Conservation (phyloP, 35 echinoderm and acorn worm genomes). For the Chiridota heheva region DNA sequence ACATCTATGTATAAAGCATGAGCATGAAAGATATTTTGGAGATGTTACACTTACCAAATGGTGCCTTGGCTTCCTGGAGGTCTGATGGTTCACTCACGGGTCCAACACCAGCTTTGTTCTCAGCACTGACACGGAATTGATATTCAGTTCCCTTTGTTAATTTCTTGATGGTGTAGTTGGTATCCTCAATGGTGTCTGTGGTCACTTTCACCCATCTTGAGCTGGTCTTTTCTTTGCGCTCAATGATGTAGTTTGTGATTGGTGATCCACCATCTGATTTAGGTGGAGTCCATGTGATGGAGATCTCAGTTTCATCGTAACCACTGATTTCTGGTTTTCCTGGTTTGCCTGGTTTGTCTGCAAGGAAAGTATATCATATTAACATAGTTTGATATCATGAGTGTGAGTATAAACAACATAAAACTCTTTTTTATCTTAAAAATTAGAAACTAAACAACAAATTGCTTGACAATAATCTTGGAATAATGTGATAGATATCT, state of each 20-base stretch:
- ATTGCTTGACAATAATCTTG: no score
- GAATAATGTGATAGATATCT: no score
- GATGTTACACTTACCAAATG: constrained; percentile 72
- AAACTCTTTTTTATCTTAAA: constrained; percentile 63
- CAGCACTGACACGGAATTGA: constrained; percentile 63
- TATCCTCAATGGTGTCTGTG: constrained; percentile 37
- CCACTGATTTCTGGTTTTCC: constrained; percentile 56
- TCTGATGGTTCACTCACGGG: constrained; percentile 69
- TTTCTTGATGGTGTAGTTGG: no score
- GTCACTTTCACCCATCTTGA: constrained; percentile 56
- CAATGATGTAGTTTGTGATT: constrained; percentile 46
- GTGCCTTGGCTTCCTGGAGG: constrained; percentile 52
- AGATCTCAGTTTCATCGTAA: constrained; percentile 45
- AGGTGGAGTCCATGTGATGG: constrained; percentile 73
- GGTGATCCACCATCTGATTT: constrained; percentile 47
- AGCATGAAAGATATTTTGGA: no score
- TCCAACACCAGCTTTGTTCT: constrained; percentile 83
- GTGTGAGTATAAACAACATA: no score
- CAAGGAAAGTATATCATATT: no score
- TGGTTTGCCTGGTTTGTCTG: constrained; percentile 49
- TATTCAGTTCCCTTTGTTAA: constrained; percentile 58
- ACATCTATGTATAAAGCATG: no score
- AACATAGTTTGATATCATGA: no score
- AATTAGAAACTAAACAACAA: no score
- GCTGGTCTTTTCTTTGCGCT: constrained; percentile 53